phyloP scores from a whole-genome alignment of 2,888 invertebrate genomes.

The Chydorus sphaericus region DNA sequence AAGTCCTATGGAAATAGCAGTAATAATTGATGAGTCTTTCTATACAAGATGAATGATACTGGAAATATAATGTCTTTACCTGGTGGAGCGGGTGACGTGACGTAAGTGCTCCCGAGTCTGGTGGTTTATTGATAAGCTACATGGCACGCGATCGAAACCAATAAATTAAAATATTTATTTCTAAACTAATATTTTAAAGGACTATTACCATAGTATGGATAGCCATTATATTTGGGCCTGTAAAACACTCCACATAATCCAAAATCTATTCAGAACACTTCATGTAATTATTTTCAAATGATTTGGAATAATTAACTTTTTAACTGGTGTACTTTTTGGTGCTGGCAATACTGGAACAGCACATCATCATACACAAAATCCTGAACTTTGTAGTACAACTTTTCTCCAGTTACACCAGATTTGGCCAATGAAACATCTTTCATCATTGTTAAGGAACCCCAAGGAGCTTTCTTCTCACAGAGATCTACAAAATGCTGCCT shows the following conservation, averaged over 20 bases:
- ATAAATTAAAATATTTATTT: neutral
- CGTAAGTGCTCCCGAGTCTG: conserved; percentile 47
- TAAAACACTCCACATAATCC: conserved; percentile 52
- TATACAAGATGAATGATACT: neutral
- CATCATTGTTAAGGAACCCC: conserved; percentile 45
- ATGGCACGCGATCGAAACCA: no score
- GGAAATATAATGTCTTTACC: conserved; percentile 30
- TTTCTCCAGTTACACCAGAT: conserved; percentile 44
- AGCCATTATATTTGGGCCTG: conserved; percentile 56
- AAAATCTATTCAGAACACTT: conserved; percentile 32
- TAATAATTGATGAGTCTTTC: neutral
- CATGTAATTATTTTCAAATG: neutral
- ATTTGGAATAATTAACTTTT: neutral
- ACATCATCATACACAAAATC: conserved; percentile 59
- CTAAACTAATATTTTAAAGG: neutral
- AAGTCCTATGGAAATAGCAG: conserved; percentile 46
- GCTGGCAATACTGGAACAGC: conserved; percentile 48
- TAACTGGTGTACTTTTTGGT: conserved; percentile 33
- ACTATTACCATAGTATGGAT: conserved; percentile 54
- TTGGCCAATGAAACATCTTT: conserved; percentile 49
- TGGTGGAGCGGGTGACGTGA: conserved; percentile 53
- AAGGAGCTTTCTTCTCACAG: conserved; percentile 42
- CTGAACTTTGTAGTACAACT: conserved; percentile 57
- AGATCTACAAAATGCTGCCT: conserved; percentile 54
- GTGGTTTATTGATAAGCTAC: conserved; percentile 70